Conservation (phyloP, 1,140 invertebrate genomes). For the Pollicipes pollicipes region DNA sequence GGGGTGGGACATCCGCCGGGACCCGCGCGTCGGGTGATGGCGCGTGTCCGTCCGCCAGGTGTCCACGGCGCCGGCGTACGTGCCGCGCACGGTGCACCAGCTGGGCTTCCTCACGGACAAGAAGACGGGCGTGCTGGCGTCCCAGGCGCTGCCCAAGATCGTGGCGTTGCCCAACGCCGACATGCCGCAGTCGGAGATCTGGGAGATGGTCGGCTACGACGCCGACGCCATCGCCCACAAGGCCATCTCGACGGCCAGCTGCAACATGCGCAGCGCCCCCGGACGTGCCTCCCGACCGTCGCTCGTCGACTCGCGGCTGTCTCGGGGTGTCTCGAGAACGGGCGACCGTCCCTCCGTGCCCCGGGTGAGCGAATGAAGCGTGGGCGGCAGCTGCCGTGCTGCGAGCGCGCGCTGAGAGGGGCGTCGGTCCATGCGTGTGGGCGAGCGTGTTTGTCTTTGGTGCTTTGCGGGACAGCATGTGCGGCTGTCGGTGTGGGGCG, state of each 20-base stretch:
- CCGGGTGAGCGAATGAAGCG: background rate
- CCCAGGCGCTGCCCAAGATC: background rate
- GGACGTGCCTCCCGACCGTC: too few species aligned
- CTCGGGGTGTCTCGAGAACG: too few species aligned
- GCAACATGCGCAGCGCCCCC: background rate
- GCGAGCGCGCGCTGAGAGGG: too few species aligned
- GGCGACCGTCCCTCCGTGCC: background rate
- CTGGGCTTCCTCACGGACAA: slow-evolving; percentile 7
- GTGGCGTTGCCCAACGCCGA: slow-evolving; percentile 6
- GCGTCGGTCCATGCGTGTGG: too few species aligned
- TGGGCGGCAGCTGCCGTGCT: too few species aligned
- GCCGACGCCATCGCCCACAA: background rate
- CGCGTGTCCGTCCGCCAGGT: background rate
- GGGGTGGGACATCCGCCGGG: too few species aligned
- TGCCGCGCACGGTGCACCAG: slow-evolving; percentile 17
- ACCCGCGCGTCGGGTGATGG: too few species aligned
- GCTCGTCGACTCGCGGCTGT: background rate
- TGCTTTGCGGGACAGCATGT: too few species aligned
- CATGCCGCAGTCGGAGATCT: background rate
- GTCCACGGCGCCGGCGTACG: slow-evolving; percentile 17
- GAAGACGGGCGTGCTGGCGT: slow-evolving; percentile 4
- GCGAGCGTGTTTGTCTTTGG: too few species aligned
- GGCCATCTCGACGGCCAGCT: background rate
- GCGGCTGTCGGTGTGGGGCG: too few species aligned
- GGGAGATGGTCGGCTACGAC: background rate